Percentiles rank a stretch among this genome's conserved stretches.
Evolutionary conservation across 2,113 vertebrate species (phyloP).

Genomic region (Cettia cetti): DNA sequence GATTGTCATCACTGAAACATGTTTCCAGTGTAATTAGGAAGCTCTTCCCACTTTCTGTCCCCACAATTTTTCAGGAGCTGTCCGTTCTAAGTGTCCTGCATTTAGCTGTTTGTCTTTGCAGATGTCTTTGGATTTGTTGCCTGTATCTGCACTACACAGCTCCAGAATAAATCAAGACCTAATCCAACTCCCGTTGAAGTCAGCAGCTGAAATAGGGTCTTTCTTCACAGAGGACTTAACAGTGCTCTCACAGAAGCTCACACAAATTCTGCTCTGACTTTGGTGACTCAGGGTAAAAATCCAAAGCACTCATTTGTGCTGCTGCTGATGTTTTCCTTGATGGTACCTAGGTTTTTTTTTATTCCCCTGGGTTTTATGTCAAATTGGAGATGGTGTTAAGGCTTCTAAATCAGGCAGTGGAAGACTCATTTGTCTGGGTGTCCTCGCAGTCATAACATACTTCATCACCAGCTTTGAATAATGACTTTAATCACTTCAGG

Average conservation of each 20-base stretch:
- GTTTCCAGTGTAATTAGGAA: not conserved
- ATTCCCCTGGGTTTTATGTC: not conserved
- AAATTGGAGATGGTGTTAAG: not conserved
- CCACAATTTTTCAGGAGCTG: not conserved
- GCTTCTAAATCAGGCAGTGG: not conserved
- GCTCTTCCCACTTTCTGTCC: not conserved
- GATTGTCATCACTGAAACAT: not conserved
- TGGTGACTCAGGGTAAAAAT: not conserved
- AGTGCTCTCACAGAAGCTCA: not conserved
- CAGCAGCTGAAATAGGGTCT: not conserved
- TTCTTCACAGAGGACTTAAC: not conserved
- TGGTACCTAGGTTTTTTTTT: accelerated
- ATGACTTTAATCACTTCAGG: not conserved
- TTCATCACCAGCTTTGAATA: not conserved
- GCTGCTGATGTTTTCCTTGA: not conserved
- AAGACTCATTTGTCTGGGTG: not conserved
- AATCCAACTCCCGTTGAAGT: not conserved
- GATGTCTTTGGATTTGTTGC: not conserved
- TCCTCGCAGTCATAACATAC: not conserved
- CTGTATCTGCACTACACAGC: not conserved
- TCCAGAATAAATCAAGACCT: constrained; percentile 1
- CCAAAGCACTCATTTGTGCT: not conserved
- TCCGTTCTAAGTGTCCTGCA: not conserved
- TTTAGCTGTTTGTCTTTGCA: not conserved
- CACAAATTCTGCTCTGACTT: not conserved